Evolutionary conservation across 2,888 invertebrate genomes (phyloP).

Genomic region (Macropis europaea): DNA sequence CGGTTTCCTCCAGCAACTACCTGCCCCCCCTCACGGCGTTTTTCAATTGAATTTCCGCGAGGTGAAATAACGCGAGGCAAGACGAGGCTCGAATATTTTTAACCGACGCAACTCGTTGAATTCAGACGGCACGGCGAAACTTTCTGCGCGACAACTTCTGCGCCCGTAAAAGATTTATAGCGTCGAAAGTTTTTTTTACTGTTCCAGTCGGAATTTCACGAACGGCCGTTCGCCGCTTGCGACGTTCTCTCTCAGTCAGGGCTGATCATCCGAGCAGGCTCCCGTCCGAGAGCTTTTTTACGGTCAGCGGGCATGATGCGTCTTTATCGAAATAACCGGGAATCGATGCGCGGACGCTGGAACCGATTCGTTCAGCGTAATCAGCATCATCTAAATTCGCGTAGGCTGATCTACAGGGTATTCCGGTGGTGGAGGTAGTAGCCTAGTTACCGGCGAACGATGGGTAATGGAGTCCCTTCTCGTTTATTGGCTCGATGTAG

Average conservation of each 20-base stretch:
- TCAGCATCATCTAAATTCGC: slow-evolving; percentile 1
- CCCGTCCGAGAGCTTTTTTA: not conserved
- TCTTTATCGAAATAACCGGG: not conserved
- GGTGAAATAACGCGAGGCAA: slow-evolving; percentile 1
- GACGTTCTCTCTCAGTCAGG: too few relatives aligned
- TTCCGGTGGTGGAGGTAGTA: slow-evolving; percentile 1
- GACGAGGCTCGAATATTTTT: slow-evolving; percentile 24
- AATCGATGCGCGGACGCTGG: not conserved
- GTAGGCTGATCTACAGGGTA: not conserved
- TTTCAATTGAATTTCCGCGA: slow-evolving; percentile 27
- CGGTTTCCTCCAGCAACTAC: not conserved
- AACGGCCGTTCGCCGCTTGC: not conserved
- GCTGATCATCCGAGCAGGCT: too few relatives aligned
- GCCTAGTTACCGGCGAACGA: not conserved
- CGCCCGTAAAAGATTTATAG: slow-evolving; percentile 2
- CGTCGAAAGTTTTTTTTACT: not conserved
- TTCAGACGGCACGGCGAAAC: not conserved
- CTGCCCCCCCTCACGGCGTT: not conserved
- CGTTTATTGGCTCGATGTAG: not conserved
- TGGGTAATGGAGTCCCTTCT: not conserved
- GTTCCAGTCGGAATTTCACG: not conserved
- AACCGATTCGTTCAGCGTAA: not conserved
- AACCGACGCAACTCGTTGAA: not conserved
- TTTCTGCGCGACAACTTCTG: not conserved
- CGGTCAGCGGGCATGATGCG: not conserved